These are phyloP conservation scores for Gambusia yucatana DNA, from an alignment of 2,797 vertebrate species.

Conservation along the genomic window DNA sequence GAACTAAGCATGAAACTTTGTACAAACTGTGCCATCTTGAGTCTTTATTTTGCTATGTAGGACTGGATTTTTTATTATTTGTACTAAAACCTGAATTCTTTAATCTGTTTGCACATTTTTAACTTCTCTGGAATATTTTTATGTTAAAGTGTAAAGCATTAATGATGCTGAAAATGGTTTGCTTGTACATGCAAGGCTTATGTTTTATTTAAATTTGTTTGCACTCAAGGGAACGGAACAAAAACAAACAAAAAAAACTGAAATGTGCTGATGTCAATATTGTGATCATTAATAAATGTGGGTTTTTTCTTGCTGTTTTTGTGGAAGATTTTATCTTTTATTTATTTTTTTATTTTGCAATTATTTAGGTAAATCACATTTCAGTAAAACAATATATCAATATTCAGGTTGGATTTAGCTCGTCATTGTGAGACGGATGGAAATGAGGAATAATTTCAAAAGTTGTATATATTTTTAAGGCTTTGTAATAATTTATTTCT, in stretches of 20 bases:
- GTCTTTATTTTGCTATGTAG: constrained; percentile 20
- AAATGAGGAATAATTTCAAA: not conserved
- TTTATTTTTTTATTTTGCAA: too few relatives aligned
- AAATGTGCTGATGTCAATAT: constrained; percentile 72
- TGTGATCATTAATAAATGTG: constrained; percentile 82
- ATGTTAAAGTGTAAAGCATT: constrained; percentile 39
- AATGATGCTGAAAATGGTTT: constrained; percentile 31
- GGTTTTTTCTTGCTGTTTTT: constrained; percentile 48
- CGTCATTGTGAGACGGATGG: not conserved
- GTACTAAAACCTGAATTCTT: constrained; percentile 3
- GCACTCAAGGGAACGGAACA: constrained; percentile 78
- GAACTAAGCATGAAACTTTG: constrained; percentile 11
- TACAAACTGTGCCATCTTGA: constrained; percentile 57
- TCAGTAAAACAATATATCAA: not conserved
- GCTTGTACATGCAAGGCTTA: constrained; percentile 78
- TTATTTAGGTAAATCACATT: too few relatives aligned
- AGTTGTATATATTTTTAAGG: not conserved
- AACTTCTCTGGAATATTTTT: constrained; percentile 51
- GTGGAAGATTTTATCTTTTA: not conserved
- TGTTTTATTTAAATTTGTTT: constrained; percentile 76
- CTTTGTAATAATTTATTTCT: not conserved
- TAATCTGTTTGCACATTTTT: constrained; percentile 66
- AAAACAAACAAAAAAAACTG: constrained; percentile 74
- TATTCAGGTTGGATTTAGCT: not conserved
- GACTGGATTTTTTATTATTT: constrained; percentile 16